Conservation (phyloP, 1,140 invertebrate genomes). For the Drosophila quadrilineata region DNA sequence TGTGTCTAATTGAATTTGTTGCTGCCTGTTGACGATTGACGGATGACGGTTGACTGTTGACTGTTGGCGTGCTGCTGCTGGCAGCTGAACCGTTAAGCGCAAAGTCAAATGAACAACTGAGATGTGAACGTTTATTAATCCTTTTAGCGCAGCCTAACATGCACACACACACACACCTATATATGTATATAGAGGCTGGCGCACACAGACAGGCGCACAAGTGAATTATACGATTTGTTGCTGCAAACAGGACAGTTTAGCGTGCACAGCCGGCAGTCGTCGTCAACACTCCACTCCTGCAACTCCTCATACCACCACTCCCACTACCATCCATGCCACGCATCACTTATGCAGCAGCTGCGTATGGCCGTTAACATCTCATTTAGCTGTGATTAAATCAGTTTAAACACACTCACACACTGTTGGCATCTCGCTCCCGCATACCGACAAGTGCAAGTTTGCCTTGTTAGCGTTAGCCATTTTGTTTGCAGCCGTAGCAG, state of each 20-base stretch:
- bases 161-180: slow-evolving; percentile 12
- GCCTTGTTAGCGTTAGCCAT: slow-evolving; percentile 56
- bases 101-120: slow-evolving; percentile 80
- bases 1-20: too few species aligned
- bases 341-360: too few species aligned
- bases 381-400: slow-evolving; percentile 48
- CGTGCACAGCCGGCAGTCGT: slow-evolving; percentile 45
- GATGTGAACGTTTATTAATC: slow-evolving; percentile 76
- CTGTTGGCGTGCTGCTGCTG: slow-evolving; percentile 24
- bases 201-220: slow-evolving; percentile 10
- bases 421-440: slow-evolving; percentile 33
- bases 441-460: slow-evolving; percentile 33
- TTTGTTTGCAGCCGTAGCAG: slow-evolving; percentile 58
- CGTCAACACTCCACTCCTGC: slow-evolving; percentile 24
- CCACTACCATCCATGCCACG: too few species aligned
- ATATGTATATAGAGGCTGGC: slow-evolving; percentile 7
- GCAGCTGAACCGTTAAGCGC: slow-evolving; percentile 73
- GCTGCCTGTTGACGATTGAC: too few species aligned
- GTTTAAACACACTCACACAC: not conserved
- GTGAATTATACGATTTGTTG: slow-evolving; percentile 73
- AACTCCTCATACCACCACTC: not conserved
- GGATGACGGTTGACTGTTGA: too few species aligned
- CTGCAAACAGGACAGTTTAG: slow-evolving; percentile 76
- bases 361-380: slow-evolving; percentile 31
- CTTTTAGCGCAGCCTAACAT: slow-evolving; percentile 65